Percentiles rank a stretch among this genome's conserved stretches.
Evolutionary conservation across 2,113 vertebrate species (phyloP).

Genomic region (Cryptomyrus ogoouensis): DNA sequence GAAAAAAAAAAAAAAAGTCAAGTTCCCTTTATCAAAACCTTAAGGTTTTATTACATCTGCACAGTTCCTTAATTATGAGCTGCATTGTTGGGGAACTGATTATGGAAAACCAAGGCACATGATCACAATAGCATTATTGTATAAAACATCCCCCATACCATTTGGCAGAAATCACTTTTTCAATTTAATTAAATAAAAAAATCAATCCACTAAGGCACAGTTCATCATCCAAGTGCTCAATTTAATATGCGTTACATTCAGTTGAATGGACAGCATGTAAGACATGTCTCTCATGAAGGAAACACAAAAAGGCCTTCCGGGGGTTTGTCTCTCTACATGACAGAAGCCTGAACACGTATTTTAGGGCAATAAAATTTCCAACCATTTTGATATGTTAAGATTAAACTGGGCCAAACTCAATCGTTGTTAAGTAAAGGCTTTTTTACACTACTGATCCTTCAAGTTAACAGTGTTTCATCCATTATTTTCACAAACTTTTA

Average conservation of each 20-base stretch:
- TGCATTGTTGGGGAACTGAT: background rate
- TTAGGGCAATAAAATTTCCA: background rate
- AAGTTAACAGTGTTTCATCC: background rate
- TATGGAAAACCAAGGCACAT: background rate
- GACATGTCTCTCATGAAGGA: background rate
- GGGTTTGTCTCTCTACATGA: background rate
- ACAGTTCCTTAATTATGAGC: background rate
- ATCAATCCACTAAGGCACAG: background rate
- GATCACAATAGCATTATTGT: background rate
- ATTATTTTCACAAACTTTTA: background rate
- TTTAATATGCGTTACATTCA: background rate
- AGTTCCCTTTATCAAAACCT: background rate
- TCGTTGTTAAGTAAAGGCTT: background rate
- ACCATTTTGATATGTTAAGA: background rate
- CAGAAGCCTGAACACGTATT: background rate
- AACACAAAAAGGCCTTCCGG: background rate
- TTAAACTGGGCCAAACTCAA: background rate
- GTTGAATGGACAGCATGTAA: background rate
- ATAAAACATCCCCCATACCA: background rate
- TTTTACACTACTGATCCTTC: constrained; percentile 9
- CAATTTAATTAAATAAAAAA: background rate
- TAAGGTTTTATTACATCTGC: background rate
- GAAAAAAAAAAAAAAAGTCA: background rate
- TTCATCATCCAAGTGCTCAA: background rate
- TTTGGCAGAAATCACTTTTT: background rate